These are phyloP conservation scores for Mesaphorura yosii DNA, from an alignment of 1,140 invertebrate species.

Conservation along the genomic window DNA sequence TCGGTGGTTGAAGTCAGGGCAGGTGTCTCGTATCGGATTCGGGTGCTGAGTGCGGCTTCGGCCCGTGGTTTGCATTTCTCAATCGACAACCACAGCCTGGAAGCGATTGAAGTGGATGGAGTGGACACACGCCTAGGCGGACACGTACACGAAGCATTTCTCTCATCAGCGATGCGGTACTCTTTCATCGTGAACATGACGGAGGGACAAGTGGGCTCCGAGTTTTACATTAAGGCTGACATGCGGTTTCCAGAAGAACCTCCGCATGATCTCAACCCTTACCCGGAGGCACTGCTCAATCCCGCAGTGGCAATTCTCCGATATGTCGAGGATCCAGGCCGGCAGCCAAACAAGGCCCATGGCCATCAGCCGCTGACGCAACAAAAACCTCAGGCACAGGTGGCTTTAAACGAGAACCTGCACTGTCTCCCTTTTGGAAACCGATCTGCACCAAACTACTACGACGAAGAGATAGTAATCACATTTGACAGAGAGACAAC, in stretches of 20 bases:
- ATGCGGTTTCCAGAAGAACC: neutral
- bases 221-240: neutral
- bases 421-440: no score
- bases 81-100: conserved; percentile 16
- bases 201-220: neutral
- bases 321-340: no score
- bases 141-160: neutral
- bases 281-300: neutral
- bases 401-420: no score
- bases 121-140: neutral
- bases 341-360: no score
- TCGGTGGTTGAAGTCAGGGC: conserved; percentile 3
- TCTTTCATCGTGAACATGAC: conserved; percentile 13
- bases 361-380: no score
- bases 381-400: no score
- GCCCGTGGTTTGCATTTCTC: conserved; percentile 12
- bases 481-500: no score
- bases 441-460: no score
- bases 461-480: no score
- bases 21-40: conserved; percentile 8
- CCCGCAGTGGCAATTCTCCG: neutral
- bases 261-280: neutral
- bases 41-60: conserved; percentile 14
- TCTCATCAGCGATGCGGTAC: conserved; percentile 15
- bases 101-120: conserved; percentile 19